Base-by-base conservation (phyloP, 2,888 invertebrate species). In the Liposcelis brunnea region DNA sequence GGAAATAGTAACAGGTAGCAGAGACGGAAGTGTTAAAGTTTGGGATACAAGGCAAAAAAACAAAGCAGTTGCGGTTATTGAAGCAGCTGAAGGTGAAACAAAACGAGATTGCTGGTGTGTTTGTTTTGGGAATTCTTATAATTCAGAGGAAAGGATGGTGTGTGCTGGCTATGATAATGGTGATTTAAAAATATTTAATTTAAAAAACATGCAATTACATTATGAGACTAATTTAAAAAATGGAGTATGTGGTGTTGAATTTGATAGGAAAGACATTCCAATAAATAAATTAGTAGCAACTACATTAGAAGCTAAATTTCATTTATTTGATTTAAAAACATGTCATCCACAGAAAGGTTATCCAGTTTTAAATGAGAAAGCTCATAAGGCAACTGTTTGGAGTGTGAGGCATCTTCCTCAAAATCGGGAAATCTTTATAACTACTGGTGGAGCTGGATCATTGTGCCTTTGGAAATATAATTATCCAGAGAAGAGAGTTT, bases 101-200 rank as follows among this genome's bases (percentile, higher is more conserved):
- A 75, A 72, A 42, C 68, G 93, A 31, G 95, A 95, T 58, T 95
- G 95, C 61, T 95, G 95, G 95, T 65, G 83, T 0, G 93, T 94
- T 0, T 75, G 81, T 1, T 93, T 95, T 59, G 94, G 93, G 0
- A 83, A 94, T 65, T 82, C 90, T 0, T 87, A 80, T 63, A 89
- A 83, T 59, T 75, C 80, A 38, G 72, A 81, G 21, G 93, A 95
- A 55, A 72, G 94, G 47, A 71, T 83, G 46, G 77, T 95, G 0
- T 82, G 79, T 19, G 86, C 93, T 8, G 95, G 95, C 1, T 95
- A 93, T 57, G 94, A 95, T 58, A 95, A 95, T 61, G 95, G 95
- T 0, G 95, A 95, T 58, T 63, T 95, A 2, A 95, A 94, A 64
- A 73, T 95, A 65, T 94, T 89, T 60, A 93, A 95, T 61, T 67